A percentile compares a stretch with the other conserved stretches of the same genome.
phyloP scores from a whole-genome alignment of 2,888 invertebrate species.

The Ophonus ardosiacus region DNA sequence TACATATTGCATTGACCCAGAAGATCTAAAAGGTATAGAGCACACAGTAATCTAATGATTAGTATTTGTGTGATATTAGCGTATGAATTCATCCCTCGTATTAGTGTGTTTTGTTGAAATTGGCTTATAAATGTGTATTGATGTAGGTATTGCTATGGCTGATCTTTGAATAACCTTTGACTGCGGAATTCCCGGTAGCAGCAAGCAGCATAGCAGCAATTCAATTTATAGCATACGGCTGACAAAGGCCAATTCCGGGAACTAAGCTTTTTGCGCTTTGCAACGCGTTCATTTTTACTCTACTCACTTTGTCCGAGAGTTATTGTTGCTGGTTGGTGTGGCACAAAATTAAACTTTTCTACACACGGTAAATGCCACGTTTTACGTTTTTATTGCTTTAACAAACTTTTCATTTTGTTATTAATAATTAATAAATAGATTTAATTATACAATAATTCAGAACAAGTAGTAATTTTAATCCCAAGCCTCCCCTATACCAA shows the following conservation, averaged over 20 bases:
- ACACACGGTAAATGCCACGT: not conserved
- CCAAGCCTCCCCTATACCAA: too few relatives aligned
- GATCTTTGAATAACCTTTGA: not conserved
- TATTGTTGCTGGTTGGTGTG: not conserved
- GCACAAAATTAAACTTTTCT: not conserved
- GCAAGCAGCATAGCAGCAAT: not conserved
- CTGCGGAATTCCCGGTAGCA: not conserved
- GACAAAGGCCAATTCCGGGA: slow-evolving; percentile 37
- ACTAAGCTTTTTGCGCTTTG: slow-evolving; percentile 2
- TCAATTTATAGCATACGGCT: not conserved
- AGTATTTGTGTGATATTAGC: too few relatives aligned
- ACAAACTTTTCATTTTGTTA: not conserved
- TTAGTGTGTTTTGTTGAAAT: too few relatives aligned
- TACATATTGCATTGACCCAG: too few relatives aligned
- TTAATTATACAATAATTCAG: too few relatives aligned
- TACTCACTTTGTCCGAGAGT: not conserved
- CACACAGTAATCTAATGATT: too few relatives aligned
- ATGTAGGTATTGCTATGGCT: not conserved
- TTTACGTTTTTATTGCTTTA: not conserved
- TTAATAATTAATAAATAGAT: too few relatives aligned
- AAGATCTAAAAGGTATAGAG: too few relatives aligned
- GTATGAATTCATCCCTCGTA: too few relatives aligned
- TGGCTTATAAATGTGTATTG: not conserved
- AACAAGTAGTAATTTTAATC: too few relatives aligned
- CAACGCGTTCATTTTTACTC: slow-evolving; percentile 9